These are phyloP conservation scores for Rhea americana DNA, from an alignment of 2,113 vertebrate species.

Conservation along the genomic window DNA sequence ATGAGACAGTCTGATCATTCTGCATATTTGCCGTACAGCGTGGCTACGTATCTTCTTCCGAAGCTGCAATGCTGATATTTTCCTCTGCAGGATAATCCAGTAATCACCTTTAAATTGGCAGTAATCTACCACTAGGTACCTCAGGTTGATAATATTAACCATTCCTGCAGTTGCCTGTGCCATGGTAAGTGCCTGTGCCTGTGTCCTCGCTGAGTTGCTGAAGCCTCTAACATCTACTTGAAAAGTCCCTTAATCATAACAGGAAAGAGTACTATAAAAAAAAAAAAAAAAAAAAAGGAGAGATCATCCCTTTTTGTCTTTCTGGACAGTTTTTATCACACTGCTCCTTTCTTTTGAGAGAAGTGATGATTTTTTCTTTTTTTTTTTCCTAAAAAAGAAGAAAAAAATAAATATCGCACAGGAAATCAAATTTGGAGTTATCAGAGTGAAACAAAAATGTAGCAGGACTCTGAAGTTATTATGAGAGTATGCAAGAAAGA, in stretches of 20 bases:
- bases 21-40: fast-evolving
- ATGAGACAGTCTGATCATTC: too few species aligned
- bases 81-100: neutral
- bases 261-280: fast-evolving
- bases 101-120: neutral
- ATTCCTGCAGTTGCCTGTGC: too few species aligned
- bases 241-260: neutral
- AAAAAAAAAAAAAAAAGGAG: neutral
- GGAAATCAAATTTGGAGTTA: neutral
- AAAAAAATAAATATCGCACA: neutral
- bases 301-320: neutral
- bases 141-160: neutral
- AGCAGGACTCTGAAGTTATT: neutral
- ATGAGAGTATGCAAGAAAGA: neutral
- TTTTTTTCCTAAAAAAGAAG: neutral
- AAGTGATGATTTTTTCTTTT: neutral
- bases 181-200: fast-evolving
- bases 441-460: neutral
- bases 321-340: neutral
- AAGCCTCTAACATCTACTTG: neutral
- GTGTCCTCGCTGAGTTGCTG: neutral
- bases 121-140: neutral
- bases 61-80: neutral
- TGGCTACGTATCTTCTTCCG: fast-evolving
- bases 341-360: neutral